Conservation (phyloP, 2,888 invertebrate species). For the Rhamphomyia laevipes region DNA sequence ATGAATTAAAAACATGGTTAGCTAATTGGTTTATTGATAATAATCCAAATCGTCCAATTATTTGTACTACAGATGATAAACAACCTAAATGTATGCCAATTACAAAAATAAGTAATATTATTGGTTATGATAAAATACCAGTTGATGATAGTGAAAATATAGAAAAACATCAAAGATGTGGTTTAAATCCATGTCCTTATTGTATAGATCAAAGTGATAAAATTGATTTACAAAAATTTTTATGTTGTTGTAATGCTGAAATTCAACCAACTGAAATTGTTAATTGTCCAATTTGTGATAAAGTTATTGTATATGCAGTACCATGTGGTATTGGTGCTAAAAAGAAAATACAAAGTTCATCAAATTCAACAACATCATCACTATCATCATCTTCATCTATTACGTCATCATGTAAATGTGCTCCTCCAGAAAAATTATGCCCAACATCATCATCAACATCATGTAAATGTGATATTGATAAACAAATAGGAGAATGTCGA, state of each 20-base stretch:
- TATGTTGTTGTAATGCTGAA: slow-evolving; percentile 1
- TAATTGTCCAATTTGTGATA: slow-evolving; percentile 7
- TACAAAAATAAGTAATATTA: too few relatives aligned
- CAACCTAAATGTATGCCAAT: not conserved
- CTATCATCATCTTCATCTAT: too few relatives aligned
- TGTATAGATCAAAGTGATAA: too few relatives aligned
- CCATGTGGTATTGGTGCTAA: not conserved
- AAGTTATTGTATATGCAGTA: not conserved
- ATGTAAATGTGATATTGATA: too few relatives aligned
- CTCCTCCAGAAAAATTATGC: too few relatives aligned
- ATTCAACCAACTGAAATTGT: slow-evolving; percentile 2
- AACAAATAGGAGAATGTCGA: too few relatives aligned
- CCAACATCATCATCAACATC: too few relatives aligned
- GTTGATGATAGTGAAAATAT: not conserved
- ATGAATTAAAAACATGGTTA: not conserved
- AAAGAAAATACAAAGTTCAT: not conserved
- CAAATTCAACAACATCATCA: not conserved
- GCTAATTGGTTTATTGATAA: not conserved
- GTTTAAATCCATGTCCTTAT: too few relatives aligned
- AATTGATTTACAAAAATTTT: not conserved
- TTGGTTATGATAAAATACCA: too few relatives aligned
- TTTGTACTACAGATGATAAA: not conserved
- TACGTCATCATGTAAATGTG: too few relatives aligned
- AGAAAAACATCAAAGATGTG: not conserved
- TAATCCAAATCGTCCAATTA: not conserved